These are phyloP conservation scores for Gymnothorax javanicus DNA, from an alignment of 2,797 vertebrate species.

Conservation along the genomic window DNA sequence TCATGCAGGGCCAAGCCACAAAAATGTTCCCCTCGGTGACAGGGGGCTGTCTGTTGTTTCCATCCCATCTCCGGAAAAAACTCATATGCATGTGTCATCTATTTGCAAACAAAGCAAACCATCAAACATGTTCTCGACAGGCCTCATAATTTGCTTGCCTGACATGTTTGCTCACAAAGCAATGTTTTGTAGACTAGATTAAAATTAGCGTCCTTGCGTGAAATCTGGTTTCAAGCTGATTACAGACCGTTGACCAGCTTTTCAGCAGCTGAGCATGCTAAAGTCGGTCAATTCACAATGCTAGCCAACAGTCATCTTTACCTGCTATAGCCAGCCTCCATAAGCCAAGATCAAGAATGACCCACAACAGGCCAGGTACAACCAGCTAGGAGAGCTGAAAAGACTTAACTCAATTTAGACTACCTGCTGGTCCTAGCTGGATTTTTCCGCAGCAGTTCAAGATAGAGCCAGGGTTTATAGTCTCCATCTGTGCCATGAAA, in stretches of 20 bases:
- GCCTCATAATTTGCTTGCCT: background rate
- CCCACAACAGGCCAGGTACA: no score
- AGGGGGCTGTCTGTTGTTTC: background rate
- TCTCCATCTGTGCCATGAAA: conserved; percentile 5
- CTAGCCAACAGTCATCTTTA: no score
- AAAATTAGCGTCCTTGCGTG: background rate
- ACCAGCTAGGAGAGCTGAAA: no score
- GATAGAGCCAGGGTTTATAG: background rate
- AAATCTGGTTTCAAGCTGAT: no score
- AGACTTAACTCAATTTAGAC: no score
- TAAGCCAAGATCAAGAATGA: no score
- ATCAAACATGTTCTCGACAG: background rate
- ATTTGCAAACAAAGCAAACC: conserved; percentile 25
- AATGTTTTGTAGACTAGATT: background rate
- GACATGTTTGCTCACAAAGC: background rate
- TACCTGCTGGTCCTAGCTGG: no score
- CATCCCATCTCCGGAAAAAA: background rate
- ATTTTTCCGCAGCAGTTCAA: background rate
- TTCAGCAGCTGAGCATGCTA: no score
- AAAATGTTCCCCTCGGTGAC: background rate
- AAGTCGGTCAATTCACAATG: no score
- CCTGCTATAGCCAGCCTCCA: no score
- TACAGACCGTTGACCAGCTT: no score
- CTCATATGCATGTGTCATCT: background rate
- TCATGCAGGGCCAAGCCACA: background rate